Evolutionary conservation across 1,140 invertebrate genomes (phyloP).

Genomic region (Mamestra configurata): DNA sequence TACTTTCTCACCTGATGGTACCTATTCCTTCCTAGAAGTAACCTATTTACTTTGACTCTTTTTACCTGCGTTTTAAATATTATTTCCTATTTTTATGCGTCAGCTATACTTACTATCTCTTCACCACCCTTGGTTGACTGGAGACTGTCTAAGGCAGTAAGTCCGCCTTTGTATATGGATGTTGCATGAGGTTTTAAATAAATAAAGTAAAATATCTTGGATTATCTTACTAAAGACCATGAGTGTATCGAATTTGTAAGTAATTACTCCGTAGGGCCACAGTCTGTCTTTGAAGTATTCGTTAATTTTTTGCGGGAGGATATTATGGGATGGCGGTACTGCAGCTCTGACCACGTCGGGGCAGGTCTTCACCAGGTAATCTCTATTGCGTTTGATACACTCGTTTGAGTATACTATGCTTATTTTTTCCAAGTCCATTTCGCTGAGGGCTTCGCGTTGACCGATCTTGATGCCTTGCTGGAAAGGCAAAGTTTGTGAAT

Average conservation of each 20-base stretch:
- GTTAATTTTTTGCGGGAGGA: conserved; percentile 62
- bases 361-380: conserved; percentile 79
- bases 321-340: not conserved
- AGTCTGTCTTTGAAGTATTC: conserved; percentile 74
- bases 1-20: too few relatives aligned
- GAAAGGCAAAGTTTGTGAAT: not conserved
- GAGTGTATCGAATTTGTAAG: conserved; percentile 72
- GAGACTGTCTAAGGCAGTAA: too few relatives aligned
- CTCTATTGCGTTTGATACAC: conserved; percentile 74
- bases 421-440: conserved; percentile 77
- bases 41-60: too few relatives aligned
- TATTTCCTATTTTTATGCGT: too few relatives aligned
- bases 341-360: conserved; percentile 70
- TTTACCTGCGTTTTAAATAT: too few relatives aligned
- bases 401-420: conserved; percentile 69
- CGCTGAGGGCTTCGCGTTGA: conserved; percentile 77
- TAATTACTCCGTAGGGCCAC: conserved; percentile 78
- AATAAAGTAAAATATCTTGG: too few relatives aligned
- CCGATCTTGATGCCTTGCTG: conserved; percentile 73
- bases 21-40: too few relatives aligned
- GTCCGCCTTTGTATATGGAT: too few relatives aligned
- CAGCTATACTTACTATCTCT: too few relatives aligned
- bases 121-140: too few relatives aligned
- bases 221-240: conserved; percentile 75
- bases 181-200: too few relatives aligned